phyloP scores from a whole-genome alignment of 2,797 vertebrate species.

The Falco rusticolus region DNA sequence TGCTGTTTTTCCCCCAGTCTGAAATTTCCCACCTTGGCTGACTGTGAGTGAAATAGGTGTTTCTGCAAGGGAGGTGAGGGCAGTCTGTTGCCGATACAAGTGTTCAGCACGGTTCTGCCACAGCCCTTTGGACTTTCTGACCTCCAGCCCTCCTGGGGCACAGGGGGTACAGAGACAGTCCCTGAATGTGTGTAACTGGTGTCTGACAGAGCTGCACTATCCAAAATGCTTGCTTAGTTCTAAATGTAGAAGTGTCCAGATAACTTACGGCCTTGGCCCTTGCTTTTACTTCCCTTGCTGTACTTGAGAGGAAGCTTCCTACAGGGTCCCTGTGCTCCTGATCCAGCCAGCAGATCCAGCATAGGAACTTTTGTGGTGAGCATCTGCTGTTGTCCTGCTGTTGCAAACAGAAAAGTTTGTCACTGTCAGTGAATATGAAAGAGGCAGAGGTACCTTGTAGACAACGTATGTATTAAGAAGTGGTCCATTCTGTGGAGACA shows the following conservation, averaged over 20 bases:
- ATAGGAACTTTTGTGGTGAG: neutral
- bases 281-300: neutral
- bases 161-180: accelerated
- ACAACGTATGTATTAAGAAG: accelerated
- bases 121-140: neutral
- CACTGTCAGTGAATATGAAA: neutral
- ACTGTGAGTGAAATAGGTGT: neutral
- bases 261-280: neutral
- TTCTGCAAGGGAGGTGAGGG: neutral
- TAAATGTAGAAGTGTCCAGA: neutral
- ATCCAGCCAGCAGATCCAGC: neutral
- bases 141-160: neutral
- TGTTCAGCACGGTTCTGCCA: neutral
- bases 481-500: neutral
- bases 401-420: neutral
- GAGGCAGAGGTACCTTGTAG: neutral
- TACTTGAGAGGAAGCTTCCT: neutral
- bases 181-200: neutral
- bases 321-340: neutral
- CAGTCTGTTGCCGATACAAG: neutral
- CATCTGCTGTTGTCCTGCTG: neutral
- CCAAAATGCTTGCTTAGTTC: neutral
- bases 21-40: neutral
- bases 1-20: neutral
- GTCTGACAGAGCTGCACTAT: neutral